Conservation (phyloP, 1,140 invertebrate species). For the Sminthurinus signatus region DNA sequence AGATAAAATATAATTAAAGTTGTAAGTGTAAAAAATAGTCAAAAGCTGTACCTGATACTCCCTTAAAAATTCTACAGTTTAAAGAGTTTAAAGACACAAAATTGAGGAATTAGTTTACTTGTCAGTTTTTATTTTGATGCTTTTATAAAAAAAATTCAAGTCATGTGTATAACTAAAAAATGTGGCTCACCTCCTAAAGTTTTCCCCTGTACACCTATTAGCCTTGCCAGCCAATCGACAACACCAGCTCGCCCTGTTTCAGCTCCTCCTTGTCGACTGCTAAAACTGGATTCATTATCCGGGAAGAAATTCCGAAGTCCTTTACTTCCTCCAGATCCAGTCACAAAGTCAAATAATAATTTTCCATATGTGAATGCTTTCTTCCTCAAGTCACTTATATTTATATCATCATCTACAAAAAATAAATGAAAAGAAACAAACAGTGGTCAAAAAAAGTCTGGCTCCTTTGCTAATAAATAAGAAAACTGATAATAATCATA, state of each 20-base stretch:
- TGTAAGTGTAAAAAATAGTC: no score
- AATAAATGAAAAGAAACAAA: no score
- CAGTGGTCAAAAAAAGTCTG: no score
- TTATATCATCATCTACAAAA: not conserved
- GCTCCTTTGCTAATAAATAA: no score
- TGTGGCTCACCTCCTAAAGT: slow-evolving; percentile 6
- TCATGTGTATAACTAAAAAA: no score
- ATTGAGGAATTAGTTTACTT: no score
- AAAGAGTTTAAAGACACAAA: no score
- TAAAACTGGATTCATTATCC: not conserved
- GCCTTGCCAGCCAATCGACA: slow-evolving; percentile 32
- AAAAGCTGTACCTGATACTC: no score
- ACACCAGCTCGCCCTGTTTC: slow-evolving; percentile 13
- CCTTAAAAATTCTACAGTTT: slow-evolving; percentile 33
- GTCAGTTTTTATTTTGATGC: no score
- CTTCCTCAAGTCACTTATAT: not conserved
- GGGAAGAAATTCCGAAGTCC: slow-evolving; percentile 11
- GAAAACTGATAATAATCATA: no score
- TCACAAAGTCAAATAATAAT: slow-evolving; percentile 17
- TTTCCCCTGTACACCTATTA: slow-evolving; percentile 40
- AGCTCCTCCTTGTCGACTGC: not conserved
- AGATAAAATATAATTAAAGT: no score
- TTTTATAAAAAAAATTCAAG: no score
- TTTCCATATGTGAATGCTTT: slow-evolving; percentile 21
- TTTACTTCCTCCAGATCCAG: not conserved